phyloP scores from a whole-genome alignment of 2,113 vertebrate species.

The Eulemur rufifrons region DNA sequence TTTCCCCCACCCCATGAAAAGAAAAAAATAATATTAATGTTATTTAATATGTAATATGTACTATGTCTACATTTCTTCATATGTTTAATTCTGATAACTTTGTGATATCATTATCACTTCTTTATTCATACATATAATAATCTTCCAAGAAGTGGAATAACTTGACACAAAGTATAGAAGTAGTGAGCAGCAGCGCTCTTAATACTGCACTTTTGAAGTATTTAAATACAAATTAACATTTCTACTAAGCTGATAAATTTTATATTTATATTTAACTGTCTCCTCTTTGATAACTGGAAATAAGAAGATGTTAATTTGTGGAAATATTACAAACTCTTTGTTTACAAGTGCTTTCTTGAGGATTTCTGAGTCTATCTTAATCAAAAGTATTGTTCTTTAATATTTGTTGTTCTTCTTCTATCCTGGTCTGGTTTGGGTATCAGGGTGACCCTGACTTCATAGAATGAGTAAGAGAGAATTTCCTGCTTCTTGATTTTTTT shows the following conservation, averaged over 20 bases:
- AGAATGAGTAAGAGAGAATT: no score
- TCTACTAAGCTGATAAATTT: neutral
- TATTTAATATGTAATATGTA: neutral
- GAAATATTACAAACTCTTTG: neutral
- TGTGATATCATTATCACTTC: neutral
- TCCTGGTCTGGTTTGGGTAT: no score
- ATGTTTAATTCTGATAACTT: neutral
- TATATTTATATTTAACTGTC: neutral
- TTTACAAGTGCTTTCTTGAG: no score
- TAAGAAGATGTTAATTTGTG: neutral
- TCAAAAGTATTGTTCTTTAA: no score
- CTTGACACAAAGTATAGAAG: neutral
- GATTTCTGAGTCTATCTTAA: no score
- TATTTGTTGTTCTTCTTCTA: no score
- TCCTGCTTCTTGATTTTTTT: no score
- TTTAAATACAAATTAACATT: neutral
- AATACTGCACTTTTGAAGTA: no score
- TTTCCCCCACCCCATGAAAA: no score
- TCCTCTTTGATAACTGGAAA: neutral
- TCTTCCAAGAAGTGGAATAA: neutral
- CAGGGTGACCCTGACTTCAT: no score
- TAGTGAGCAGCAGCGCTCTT: neutral
- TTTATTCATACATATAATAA: neutral
- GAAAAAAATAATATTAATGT: neutral
- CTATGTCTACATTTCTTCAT: neutral